A percentile compares a stretch with the other conserved stretches of the same genome.
phyloP scores from a whole-genome alignment of 2,797 vertebrate genomes.

The Myotis planiceps region DNA sequence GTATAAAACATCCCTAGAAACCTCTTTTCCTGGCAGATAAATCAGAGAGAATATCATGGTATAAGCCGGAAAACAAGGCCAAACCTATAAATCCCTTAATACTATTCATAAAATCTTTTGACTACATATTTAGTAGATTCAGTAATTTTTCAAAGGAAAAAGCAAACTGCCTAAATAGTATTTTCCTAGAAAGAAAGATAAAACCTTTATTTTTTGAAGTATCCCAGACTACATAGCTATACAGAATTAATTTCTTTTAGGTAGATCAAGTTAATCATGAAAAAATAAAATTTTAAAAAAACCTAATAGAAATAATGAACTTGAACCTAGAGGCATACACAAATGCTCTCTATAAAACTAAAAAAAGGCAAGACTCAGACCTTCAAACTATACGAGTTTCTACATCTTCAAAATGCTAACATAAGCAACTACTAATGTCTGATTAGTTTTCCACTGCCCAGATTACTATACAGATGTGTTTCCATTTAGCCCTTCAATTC shows the following conservation, averaged over 20 bases:
- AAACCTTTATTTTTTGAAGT: constrained; percentile 49
- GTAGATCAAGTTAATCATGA: neutral
- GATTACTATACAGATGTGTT: neutral
- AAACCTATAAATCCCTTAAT: constrained; percentile 51
- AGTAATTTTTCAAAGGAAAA: constrained; percentile 54
- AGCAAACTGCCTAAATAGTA: constrained; percentile 47
- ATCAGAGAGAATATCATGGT: constrained; percentile 14
- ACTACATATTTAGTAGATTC: constrained; percentile 35
- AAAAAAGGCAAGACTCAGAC: neutral
- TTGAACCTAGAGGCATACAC: neutral
- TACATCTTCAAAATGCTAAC: neutral
- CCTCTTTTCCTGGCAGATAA: constrained; percentile 51
- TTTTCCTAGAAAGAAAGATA: constrained; percentile 47
- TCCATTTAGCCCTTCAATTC: neutral
- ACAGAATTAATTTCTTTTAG: constrained; percentile 6
- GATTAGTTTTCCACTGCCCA: neutral
- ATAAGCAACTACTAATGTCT: neutral
- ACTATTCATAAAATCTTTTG: constrained; percentile 44
- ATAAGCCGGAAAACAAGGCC: constrained; percentile 30
- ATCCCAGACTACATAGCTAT: neutral
- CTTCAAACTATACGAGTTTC: neutral
- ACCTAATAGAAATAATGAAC: neutral
- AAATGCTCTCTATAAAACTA: neutral
- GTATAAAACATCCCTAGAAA: constrained; percentile 28
- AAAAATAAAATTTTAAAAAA: neutral